A percentile compares a stretch with the other conserved stretches of the same genome.
Evolutionary conservation across 2,113 vertebrate species (phyloP).

Genomic region (Echinops telfairi): DNA sequence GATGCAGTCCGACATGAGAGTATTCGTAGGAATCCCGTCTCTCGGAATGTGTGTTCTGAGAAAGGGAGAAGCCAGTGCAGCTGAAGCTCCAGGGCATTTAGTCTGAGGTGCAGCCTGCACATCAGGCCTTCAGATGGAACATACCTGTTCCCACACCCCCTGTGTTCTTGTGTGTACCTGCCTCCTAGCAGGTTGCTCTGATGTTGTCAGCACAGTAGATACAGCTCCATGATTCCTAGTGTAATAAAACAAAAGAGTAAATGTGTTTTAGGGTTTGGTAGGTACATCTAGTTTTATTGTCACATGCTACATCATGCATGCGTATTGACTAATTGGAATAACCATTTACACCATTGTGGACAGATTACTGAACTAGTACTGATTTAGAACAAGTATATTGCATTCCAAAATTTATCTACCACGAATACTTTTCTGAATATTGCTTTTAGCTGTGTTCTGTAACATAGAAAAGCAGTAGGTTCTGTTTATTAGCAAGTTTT

Average conservation of each 20-base stretch:
- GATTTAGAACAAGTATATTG: constrained; percentile 58
- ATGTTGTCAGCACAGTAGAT: neutral
- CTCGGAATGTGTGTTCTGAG: constrained; percentile 19
- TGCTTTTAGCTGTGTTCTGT: constrained; percentile 68
- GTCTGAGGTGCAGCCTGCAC: neutral
- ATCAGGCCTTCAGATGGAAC: neutral
- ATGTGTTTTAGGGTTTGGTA: constrained; percentile 50
- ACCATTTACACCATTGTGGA: constrained; percentile 35
- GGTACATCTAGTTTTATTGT: constrained; percentile 29
- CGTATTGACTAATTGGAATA: constrained; percentile 52
- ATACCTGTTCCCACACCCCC: neutral
- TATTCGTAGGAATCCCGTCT: neutral
- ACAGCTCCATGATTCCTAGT: constrained; percentile 7
- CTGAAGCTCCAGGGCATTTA: neutral
- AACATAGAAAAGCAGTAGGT: constrained; percentile 53
- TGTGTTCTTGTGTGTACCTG: neutral
- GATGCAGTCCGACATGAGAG: neutral
- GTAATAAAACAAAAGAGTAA: neutral
- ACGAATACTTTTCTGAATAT: neutral
- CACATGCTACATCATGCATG: constrained; percentile 67
- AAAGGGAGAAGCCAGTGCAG: neutral
- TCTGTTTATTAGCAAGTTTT: constrained; percentile 54
- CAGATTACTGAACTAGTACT: constrained; percentile 56
- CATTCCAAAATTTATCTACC: constrained; percentile 47
- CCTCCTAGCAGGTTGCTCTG: neutral